Base-by-base conservation (phyloP, 2,888 invertebrate genomes). In the Drosophila prostipennis region DNA sequence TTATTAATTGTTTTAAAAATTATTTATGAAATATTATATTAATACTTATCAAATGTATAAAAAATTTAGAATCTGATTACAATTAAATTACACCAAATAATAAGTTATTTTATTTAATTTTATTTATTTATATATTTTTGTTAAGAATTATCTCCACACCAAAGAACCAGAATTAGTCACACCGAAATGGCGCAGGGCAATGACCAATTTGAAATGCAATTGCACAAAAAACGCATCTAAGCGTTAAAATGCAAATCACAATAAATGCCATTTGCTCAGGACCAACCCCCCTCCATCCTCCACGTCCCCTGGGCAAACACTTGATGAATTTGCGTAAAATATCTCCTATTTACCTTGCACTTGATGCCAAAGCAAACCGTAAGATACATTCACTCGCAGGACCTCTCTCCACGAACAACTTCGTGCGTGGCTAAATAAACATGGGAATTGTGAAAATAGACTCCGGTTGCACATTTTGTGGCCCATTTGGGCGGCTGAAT, bases 201-300 rank as follows among this genome's bases (percentile, higher is more conserved):
- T 71, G 75, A 79, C 74, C 79, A 79, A 78, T 81, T 74, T 58
- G 58, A 75, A 85, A 78, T 64, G 56, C 64, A 64, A 57, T 65
- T 45, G 53, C 52, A 55, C 56, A 64, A 72, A 70, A 88, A 87
- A 85, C 69, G 71, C 87, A 87, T 78, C 85, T 78, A 61, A 80
- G 87, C 87, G 82, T 87, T 83, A 84, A 88, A 84, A 85, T 87
- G 85, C 79, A 87, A 85, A 85, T 87, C 79, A 81, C 78, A 81
- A 80, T 80, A 76, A 78, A 86, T 80, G 51, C 72, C 79, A 59
- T 72, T 69, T 63, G 63, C 60, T 49, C 51, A 53, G 19, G 48
- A 13, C 49, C 49, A 19, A 6, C 26, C 29, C n/a, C 29, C 10
- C 26, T 26, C 26, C 26, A 26, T 5, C 26, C 36, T 8, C 14